Evolutionary conservation across 2,797 vertebrate species (phyloP), one percentile per base, ranked within the genome.

Genomic region (Chloroceryle inda): DNA sequence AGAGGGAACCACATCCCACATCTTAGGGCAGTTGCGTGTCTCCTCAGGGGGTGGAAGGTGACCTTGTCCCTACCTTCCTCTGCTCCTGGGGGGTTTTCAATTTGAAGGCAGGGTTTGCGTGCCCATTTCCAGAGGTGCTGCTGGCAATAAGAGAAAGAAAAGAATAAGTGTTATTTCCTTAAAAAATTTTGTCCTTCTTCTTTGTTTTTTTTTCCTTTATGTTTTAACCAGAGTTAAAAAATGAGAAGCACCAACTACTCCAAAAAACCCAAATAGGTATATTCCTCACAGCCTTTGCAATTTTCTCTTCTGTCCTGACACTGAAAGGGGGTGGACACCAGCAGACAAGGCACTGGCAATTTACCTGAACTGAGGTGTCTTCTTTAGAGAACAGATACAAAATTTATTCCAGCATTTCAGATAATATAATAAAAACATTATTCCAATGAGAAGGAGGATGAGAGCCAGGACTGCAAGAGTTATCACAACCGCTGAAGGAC

Each of bases 71-170:
- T 97, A 98, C 98, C 97, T 98, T 98, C 68, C 97, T 96, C 72
- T 97, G 98, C 81, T 97, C 85, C 77, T 98, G 98, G 2, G 98
- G 98, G 0, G 97, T 98, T 95, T 97, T 98, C 95, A 98, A 20
- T 90, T 98, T 98, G 97, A 98, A 98, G 42, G 97, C 97, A 88
- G 98, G 98, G 88, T 98, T 98, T 78, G 98, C 94, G 0, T 98
- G 98, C 14, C 98, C 98, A 12, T 88, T 96, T 84, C 77, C 97
- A 92, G 98, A 88, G 23, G 95, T 59, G 53, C 97, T 97, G 2
- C 97, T 98, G 82, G 23, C 31, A 89, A 78, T 1, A 11, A 87
- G 44, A 61, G 58, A 67, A n/a, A 64, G 24, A 49, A 38, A 40
- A 69, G 42, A 33, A 26, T n/a, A 44, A 18, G 6, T 31, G 40